Conservation (phyloP, 2,888 invertebrate species). For the Psylliodes chrysocephalus region DNA sequence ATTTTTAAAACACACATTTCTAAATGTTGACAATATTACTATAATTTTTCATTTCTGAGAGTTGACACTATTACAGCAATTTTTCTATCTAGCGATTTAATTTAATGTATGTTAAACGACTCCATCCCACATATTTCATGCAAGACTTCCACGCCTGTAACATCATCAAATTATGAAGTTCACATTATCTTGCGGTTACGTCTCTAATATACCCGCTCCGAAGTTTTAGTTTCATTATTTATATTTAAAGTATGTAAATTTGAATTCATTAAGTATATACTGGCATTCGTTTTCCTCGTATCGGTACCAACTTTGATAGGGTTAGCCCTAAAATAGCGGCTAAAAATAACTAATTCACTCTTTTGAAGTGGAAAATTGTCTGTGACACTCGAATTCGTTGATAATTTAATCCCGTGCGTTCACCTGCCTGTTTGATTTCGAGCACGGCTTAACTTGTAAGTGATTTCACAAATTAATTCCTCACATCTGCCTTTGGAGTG, state of each 20-base stretch:
- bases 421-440: background rate
- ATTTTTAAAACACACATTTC: too few species aligned
- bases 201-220: too few species aligned
- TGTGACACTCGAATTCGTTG: slow-evolving; percentile 1
- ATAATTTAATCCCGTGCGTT: slow-evolving; percentile 2
- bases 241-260: background rate
- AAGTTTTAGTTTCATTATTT: background rate
- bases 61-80: too few species aligned
- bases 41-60: too few species aligned
- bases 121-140: too few species aligned
- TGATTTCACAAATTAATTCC: slow-evolving; percentile 1
- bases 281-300: background rate
- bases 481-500: background rate
- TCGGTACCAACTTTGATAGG: background rate
- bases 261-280: background rate
- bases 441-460: background rate
- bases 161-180: too few species aligned
- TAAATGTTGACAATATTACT: too few species aligned
- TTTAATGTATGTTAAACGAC: too few species aligned
- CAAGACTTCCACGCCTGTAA: too few species aligned
- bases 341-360: background rate
- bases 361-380: slow-evolving; percentile 3
- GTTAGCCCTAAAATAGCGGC: background rate
- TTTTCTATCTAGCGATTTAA: too few species aligned
- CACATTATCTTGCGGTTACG: too few species aligned